phyloP scores from a whole-genome alignment of 2,888 invertebrate species.

The Apotomis capreana region DNA sequence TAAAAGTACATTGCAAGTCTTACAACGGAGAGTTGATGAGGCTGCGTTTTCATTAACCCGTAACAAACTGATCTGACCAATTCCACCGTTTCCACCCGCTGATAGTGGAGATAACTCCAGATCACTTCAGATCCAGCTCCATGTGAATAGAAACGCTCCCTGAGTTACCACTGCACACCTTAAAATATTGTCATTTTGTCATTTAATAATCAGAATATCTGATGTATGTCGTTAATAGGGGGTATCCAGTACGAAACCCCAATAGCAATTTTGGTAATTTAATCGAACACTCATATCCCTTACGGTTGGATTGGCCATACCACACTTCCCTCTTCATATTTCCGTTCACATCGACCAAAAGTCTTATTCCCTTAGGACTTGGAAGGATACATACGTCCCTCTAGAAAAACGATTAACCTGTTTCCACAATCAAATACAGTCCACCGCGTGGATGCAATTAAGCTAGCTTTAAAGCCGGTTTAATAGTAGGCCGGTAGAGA shows the following conservation, averaged over 20 bases:
- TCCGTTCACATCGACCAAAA: not conserved
- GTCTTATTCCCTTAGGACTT: not conserved
- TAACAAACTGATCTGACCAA: no score
- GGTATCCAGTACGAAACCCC: not conserved
- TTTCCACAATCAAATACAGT: not conserved
- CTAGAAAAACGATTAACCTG: not conserved
- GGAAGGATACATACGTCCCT: not conserved
- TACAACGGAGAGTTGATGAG: no score
- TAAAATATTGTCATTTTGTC: no score
- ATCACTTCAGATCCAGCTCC: no score
- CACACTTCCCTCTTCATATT: not conserved
- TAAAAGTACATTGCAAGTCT: no score
- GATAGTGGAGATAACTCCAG: no score
- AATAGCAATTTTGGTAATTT: conserved; percentile 15
- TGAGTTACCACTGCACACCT: no score
- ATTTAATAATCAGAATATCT: no score
- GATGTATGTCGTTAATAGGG: not conserved
- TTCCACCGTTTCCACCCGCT: no score
- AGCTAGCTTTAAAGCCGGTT: not conserved
- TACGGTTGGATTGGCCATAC: not conserved
- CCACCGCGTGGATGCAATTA: not conserved
- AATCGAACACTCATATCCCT: conserved; percentile 5
- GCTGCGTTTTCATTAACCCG: no score
- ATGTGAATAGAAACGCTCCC: no score
- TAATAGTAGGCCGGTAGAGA: no score